Conservation (phyloP, 2,888 invertebrate genomes). For the Lepidocyrtoides sp. region DNA sequence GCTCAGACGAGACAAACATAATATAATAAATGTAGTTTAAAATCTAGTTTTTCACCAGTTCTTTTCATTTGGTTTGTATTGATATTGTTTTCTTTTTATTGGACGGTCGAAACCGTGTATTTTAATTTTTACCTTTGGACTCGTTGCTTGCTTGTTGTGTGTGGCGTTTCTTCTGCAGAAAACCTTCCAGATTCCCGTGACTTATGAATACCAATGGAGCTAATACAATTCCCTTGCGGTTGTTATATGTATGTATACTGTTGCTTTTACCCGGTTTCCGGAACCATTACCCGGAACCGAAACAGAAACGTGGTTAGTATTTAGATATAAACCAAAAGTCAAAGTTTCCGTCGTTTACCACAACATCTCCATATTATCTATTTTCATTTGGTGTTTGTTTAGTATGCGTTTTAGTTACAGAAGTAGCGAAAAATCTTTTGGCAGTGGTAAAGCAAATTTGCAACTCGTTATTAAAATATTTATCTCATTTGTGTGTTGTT, state of each 20-base stretch:
- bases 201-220: slow-evolving; percentile 36
- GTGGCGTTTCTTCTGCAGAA: neutral
- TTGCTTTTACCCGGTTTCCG: slow-evolving; percentile 41
- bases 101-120: no score
- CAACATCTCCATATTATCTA: no score
- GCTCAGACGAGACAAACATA: neutral
- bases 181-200: neutral
- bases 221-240: slow-evolving; percentile 35
- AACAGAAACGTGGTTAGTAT: slow-evolving; percentile 10
- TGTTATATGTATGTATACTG: no score
- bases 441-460: neutral
- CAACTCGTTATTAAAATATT: neutral
- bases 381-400: neutral
- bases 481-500: no score
- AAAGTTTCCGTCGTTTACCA: slow-evolving; percentile 28
- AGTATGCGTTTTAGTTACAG: neutral
- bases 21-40: no score
- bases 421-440: neutral
- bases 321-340: slow-evolving; percentile 14
- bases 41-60: no score
- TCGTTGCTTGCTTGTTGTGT: neutral
- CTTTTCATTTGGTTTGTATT: no score
- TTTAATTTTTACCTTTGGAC: neutral
- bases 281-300: slow-evolving; percentile 32
- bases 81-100: no score